Percentiles rank a stretch among this genome's conserved stretches.
phyloP scores from a whole-genome alignment of 2,113 vertebrate genomes.

The Azemiops feae region DNA sequence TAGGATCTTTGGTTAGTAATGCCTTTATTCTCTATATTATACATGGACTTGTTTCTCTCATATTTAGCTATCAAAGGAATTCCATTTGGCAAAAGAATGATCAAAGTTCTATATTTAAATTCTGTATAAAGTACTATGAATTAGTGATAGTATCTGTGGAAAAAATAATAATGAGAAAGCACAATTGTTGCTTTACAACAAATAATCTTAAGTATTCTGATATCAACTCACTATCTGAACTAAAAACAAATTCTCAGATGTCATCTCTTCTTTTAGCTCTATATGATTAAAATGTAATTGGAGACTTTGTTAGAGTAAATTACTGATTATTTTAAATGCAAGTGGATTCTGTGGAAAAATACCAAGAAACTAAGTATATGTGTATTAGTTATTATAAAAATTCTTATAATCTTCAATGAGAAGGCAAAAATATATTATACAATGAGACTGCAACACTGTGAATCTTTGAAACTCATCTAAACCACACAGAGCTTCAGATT shows the following conservation, averaged over 20 bases:
- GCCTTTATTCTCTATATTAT: not conserved
- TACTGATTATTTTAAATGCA: not conserved
- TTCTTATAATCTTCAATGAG: not conserved
- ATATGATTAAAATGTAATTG: not conserved
- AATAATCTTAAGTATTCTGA: not conserved
- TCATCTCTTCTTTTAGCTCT: not conserved
- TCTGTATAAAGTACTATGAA: not conserved
- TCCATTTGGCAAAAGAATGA: not conserved
- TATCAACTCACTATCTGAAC: not conserved
- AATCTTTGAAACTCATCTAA: not conserved
- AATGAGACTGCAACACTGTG: not conserved
- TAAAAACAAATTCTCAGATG: not conserved
- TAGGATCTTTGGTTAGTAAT: not conserved
- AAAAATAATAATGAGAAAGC: not conserved
- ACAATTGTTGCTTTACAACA: not conserved
- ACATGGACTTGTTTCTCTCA: not conserved
- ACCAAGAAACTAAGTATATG: not conserved
- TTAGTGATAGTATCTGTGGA: accelerated
- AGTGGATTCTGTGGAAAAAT: not conserved
- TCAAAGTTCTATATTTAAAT: constrained; percentile 1
- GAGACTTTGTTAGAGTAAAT: not conserved
- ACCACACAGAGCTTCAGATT: not conserved
- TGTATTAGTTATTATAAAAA: not conserved
- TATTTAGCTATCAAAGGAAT: not conserved
- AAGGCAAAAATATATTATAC: not conserved